Evolutionary conservation across 2,888 invertebrate species (phyloP).

Genomic region (Taphrorychus bicolor): DNA sequence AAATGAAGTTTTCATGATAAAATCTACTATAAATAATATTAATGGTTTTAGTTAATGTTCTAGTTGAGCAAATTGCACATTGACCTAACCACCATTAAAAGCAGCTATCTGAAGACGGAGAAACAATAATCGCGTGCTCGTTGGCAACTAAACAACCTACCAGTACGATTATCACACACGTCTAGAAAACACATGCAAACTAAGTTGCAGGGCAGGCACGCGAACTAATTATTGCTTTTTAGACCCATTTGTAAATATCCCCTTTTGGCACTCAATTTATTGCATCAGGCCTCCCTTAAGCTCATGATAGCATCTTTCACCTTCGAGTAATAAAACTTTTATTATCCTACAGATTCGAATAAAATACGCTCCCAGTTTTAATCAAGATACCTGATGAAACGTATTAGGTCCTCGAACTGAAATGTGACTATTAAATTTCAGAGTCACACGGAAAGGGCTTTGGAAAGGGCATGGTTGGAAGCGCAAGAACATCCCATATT

Average conservation of each 20-base stretch:
- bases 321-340: no score
- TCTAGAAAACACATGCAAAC: background rate
- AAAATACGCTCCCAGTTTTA: background rate
- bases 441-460: constrained; percentile 84
- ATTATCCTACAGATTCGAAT: no score
- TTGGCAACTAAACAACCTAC: background rate
- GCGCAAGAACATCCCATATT: constrained; percentile 85
- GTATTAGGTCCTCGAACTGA: background rate
- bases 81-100: background rate
- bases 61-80: no score
- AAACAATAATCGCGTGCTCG: background rate
- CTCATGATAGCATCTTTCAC: no score
- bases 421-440: constrained; percentile 50
- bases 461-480: constrained; percentile 86
- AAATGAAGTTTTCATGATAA: no score
- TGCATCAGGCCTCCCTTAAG: no score
- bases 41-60: no score
- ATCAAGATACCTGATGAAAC: background rate
- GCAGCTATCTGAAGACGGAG: background rate
- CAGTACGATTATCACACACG: background rate
- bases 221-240: background rate
- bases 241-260: background rate
- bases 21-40: no score
- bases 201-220: background rate
- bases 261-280: background rate